Evolutionary conservation across 2,113 vertebrate species (phyloP).

Genomic region (Apteryx mantelli): DNA sequence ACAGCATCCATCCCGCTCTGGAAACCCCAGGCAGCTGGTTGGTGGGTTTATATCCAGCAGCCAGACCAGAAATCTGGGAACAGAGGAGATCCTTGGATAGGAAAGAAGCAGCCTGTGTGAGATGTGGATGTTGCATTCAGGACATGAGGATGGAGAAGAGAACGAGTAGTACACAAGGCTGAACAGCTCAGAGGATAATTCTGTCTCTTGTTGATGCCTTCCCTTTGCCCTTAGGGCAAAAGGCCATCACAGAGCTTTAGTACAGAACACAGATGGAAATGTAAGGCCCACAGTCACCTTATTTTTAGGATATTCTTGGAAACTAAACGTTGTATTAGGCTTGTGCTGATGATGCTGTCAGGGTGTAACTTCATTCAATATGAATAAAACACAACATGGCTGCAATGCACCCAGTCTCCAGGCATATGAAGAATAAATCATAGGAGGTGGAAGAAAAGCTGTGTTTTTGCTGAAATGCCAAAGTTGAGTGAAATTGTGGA

Average conservation of each 20-base stretch:
- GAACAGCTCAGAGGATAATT: not conserved
- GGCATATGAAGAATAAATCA: not conserved
- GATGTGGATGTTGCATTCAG: not conserved
- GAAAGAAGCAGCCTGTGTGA: not conserved
- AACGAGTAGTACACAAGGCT: not conserved
- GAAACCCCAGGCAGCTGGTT: not conserved
- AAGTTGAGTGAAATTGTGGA: not conserved
- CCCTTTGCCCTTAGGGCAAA: accelerated
- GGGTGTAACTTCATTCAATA: not conserved
- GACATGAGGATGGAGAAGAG: not conserved
- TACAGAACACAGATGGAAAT: not conserved
- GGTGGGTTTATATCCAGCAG: not conserved
- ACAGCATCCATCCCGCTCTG: not conserved
- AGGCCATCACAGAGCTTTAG: not conserved
- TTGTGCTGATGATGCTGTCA: not conserved
- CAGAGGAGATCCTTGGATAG: not conserved
- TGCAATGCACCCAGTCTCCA: not conserved
- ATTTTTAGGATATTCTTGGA: not conserved
- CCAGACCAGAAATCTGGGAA: not conserved
- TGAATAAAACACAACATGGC: not conserved
- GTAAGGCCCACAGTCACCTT: not conserved
- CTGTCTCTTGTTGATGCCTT: not conserved
- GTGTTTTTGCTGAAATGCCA: not conserved
- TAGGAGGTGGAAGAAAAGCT: not conserved
- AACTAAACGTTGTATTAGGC: not conserved